Base-by-base conservation (phyloP, 2,888 invertebrate species). In the Hydroisotoma schaefferi region DNA sequence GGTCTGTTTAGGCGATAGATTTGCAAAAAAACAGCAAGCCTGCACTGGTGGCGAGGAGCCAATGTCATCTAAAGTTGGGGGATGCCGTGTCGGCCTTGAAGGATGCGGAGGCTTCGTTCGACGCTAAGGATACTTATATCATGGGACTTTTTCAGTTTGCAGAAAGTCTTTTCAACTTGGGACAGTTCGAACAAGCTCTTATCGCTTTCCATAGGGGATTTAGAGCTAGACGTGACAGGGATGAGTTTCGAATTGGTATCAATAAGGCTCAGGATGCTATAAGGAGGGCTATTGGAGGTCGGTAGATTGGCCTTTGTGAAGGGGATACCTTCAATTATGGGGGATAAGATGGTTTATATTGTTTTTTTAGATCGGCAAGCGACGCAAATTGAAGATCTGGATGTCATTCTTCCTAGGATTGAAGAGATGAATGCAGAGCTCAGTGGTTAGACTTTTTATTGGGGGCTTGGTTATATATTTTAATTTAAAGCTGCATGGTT, bases 231-330 rank as follows among this genome's bases (percentile, higher is more conserved):
- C 91, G 93, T 0, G 94, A 95, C 73, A 81, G 90, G 60, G 87
- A 86, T 53, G 78, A 77, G 33, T 82, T 82, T 70, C 82, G 87
- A 61, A 81, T 88, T 33, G 90, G 92, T 6, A 88, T 94, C 0
- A 92, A 93, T 74, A 94, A 95, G 76, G 89, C 90, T 0, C 90
- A 91, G 80, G 92, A 94, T 76, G 94, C 94, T 8, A 94, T 95
- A 69, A 88, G 92, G 76, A 93, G 92, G 75, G 88, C 93, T 1
- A 88, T 95, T 55, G 88, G 88, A 58, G 80, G 78, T 77, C 47
- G 44, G 53, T 28, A 33, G 18, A 20, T 27, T 3, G 18, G 25
- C 26, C 18, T 55, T 3, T 5, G 10, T 23, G n/a, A 46, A 29
- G 2, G 12, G 20, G 18, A 27, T 27, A n/a, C 20, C 20, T 12